phyloP scores from a whole-genome alignment of 1,140 invertebrate genomes.

The Druon quercuslanigerum region DNA sequence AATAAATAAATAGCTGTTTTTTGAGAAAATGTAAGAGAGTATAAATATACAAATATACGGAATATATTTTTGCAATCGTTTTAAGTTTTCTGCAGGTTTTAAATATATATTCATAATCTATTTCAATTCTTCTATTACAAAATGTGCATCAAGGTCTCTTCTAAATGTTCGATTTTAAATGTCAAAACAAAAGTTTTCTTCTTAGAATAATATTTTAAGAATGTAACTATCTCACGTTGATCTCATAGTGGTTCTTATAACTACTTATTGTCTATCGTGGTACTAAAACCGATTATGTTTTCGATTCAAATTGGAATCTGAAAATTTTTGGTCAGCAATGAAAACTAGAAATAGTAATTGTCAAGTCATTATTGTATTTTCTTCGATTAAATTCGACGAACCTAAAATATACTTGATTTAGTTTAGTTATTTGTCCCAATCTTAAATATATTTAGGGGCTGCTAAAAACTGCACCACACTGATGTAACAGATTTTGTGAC shows the following conservation, averaged over 20 bases:
- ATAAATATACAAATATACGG: too few relatives aligned
- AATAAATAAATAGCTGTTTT: too few relatives aligned
- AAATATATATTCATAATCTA: too few relatives aligned
- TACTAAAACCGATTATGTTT: neutral
- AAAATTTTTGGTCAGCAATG: neutral
- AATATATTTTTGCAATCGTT: too few relatives aligned
- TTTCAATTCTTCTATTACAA: too few relatives aligned
- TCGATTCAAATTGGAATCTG: neutral
- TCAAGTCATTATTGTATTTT: slow-evolving; percentile 25
- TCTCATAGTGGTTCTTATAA: neutral
- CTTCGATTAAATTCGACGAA: neutral
- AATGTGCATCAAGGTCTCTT: too few relatives aligned
- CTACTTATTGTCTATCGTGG: neutral
- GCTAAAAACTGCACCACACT: too few relatives aligned
- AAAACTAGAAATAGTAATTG: slow-evolving; percentile 3
- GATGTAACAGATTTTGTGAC: too few relatives aligned
- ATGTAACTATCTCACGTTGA: slow-evolving; percentile 1
- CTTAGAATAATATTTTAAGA: neutral
- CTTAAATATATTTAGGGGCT: too few relatives aligned
- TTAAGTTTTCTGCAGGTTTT: too few relatives aligned
- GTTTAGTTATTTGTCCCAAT: neutral
- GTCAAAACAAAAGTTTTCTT: neutral
- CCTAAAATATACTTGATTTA: neutral
- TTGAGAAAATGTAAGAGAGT: too few relatives aligned
- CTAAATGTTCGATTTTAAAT: neutral